phyloP scores from a whole-genome alignment of 2,797 vertebrate genomes.

The Psittacula derbiana region DNA sequence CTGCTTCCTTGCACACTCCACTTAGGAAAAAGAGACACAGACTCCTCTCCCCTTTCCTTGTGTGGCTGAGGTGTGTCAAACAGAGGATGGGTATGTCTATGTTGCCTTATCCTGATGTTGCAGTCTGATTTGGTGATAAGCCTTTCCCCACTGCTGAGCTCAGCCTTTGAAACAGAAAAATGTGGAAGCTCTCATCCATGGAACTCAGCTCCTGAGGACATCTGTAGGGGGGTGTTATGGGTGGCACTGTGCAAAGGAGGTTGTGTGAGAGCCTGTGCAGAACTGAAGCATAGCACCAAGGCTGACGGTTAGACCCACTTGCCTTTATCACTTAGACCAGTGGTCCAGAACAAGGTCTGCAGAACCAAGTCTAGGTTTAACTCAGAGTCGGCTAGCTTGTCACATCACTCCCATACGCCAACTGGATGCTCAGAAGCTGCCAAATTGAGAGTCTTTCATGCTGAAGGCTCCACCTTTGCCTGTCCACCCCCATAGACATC shows the following conservation, averaged over 20 bases:
- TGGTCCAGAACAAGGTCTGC: neutral
- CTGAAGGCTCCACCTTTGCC: neutral
- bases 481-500: fast-evolving
- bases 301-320: neutral
- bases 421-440: neutral
- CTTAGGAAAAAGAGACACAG: neutral
- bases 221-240: neutral
- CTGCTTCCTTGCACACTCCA: fast-evolving
- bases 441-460: neutral
- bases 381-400: fast-evolving
- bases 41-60: neutral
- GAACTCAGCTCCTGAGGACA: neutral
- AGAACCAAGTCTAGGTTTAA: neutral
- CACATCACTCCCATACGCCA: neutral
- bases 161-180: neutral
- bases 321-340: fast-evolving
- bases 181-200: neutral
- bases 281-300: neutral
- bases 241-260: neutral
- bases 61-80: neutral
- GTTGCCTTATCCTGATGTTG: neutral
- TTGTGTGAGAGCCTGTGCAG: neutral
- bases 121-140: neutral
- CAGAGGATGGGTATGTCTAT: fast-evolving
- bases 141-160: neutral